Percentiles rank a stretch among this genome's conserved stretches.
phyloP scores from a whole-genome alignment of 2,113 vertebrate genomes.

The Dryoscopus gambensis region DNA sequence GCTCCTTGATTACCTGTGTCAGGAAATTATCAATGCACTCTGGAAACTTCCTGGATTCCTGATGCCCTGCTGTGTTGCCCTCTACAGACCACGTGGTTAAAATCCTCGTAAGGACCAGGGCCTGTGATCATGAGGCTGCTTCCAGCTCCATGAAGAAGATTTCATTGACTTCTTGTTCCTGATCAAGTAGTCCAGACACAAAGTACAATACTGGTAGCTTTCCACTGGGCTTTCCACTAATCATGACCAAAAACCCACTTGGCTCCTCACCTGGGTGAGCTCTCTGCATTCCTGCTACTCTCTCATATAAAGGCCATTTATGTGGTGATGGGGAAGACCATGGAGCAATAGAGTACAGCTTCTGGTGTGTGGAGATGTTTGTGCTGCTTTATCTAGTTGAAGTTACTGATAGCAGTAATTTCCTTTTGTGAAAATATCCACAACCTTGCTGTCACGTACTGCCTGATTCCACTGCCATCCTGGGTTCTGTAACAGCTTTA shows the following conservation, averaged over 20 bases:
- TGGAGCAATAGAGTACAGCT: rapidly evolving
- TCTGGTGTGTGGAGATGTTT: background rate
- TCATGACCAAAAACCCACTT: background rate
- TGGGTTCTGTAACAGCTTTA: background rate
- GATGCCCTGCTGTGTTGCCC: background rate
- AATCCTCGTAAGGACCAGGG: background rate
- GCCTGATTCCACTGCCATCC: background rate
- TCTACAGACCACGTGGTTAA: background rate
- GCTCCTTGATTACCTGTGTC: background rate
- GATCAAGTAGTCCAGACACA: background rate
- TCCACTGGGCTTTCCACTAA: background rate
- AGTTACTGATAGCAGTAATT: background rate
- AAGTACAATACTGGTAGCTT: background rate
- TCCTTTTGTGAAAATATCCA: background rate
- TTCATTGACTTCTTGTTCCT: background rate
- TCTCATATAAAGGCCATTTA: background rate
- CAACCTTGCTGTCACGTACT: background rate
- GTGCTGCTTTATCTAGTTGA: background rate
- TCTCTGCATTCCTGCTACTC: background rate
- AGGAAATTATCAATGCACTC: background rate
- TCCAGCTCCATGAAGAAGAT: background rate
- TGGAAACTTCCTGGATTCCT: background rate
- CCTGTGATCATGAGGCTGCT: rapidly evolving
- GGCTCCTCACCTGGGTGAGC: background rate
- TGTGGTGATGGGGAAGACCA: background rate